Percentiles rank a stretch among this genome's conserved stretches.
phyloP scores from a whole-genome alignment of 92 coral and sea anemone species.

The Epizoanthus rinbou region DNA sequence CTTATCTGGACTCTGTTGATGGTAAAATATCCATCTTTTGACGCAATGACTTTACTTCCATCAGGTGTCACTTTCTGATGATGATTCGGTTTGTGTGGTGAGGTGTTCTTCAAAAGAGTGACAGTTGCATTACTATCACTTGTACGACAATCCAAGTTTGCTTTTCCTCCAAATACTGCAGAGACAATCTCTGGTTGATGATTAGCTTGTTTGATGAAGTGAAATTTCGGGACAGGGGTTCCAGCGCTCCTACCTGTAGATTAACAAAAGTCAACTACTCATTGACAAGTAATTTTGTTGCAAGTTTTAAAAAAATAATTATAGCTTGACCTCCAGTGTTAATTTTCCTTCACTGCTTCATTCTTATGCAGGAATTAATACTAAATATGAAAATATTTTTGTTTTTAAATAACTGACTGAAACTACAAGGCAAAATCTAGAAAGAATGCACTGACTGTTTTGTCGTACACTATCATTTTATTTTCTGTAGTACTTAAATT shows the following conservation, averaged over 20 bases:
- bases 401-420: too few species aligned
- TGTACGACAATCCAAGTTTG: not conserved
- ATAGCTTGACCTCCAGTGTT: too few species aligned
- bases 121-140: constrained; percentile 3
- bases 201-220: not conserved
- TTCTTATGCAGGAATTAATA: too few species aligned
- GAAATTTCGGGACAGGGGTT: not conserved
- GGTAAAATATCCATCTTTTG: not conserved
- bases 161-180: constrained; percentile 16
- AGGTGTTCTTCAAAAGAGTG: constrained; percentile 9
- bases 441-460: too few species aligned
- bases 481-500: too few species aligned
- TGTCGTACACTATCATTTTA: too few species aligned
- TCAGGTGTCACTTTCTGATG: not conserved
- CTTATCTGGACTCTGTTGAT: not conserved
- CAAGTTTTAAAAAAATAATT: too few species aligned
- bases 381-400: too few species aligned
- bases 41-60: not conserved
- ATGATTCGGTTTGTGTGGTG: not conserved
- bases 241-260: constrained; percentile 21
- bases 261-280: too few species aligned
- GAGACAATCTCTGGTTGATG: not conserved
- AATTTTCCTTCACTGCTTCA: too few species aligned
- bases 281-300: too few species aligned
- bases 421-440: too few species aligned